Conservation (phyloP, 2,888 invertebrate species). For the Lepidochrysops patricia region DNA sequence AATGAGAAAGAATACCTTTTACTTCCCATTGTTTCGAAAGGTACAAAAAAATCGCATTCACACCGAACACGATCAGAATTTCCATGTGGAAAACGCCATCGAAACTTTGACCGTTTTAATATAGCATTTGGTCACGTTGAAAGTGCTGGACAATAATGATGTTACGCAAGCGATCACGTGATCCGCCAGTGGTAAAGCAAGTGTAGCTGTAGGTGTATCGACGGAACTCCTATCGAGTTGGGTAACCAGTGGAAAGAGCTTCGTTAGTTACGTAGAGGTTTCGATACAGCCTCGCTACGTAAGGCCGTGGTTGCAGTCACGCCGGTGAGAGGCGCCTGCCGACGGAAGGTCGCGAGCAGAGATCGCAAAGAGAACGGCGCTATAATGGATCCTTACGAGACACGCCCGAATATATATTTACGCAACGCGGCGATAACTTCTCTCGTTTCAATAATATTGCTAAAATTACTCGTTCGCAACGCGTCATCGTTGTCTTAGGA, state of each 20-base stretch:
- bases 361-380: constrained; percentile 65
- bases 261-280: constrained; percentile 71
- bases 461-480: constrained; percentile 17
- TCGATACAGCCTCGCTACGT: constrained; percentile 72
- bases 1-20: constrained; percentile 19
- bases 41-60: constrained; percentile 18
- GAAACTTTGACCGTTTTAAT: neutral
- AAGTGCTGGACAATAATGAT: constrained; percentile 41
- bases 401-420: constrained; percentile 35
- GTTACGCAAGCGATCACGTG: constrained; percentile 66
- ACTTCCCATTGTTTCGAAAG: constrained; percentile 23
- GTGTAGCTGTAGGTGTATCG: constrained; percentile 53
- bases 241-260: constrained; percentile 70
- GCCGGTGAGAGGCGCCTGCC: constrained; percentile 69
- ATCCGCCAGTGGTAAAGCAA: constrained; percentile 51
- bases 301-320: constrained; percentile 73
- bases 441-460: constrained; percentile 3
- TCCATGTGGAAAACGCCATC: constrained; percentile 2
- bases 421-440: neutral
- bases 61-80: neutral
- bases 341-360: constrained; percentile 65
- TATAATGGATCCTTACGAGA: constrained; percentile 64
- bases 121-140: constrained; percentile 22
- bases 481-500: constrained; percentile 33
- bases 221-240: constrained; percentile 66